Conservation (phyloP, 1,140 invertebrate species). For the Meloidogyne hapla region DNA sequence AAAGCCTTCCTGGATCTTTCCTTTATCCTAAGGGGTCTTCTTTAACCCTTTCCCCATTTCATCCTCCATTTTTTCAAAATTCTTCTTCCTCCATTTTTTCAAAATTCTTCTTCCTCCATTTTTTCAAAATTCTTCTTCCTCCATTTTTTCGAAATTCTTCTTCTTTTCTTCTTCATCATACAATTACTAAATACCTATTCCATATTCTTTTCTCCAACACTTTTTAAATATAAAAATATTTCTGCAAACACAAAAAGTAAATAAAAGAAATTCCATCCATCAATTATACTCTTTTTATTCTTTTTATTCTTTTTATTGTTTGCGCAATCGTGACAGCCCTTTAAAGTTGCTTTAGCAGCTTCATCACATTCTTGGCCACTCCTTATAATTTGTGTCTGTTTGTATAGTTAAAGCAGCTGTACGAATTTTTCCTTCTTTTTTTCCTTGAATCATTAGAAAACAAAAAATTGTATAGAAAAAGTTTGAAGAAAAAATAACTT, state of each 20-base stretch:
- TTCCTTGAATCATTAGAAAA: too few species aligned
- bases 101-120: too few species aligned
- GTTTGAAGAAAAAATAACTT: too few species aligned
- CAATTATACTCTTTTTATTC: background rate
- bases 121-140: too few species aligned
- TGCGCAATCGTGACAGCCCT: background rate
- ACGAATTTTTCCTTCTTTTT: background rate
- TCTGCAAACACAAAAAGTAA: background rate
- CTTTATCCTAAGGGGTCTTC: constrained; percentile 8
- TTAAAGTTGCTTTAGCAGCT: background rate
- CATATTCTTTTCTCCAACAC: background rate
- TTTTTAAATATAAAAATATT: background rate
- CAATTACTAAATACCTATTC: background rate
- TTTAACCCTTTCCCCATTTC: constrained; percentile 10
- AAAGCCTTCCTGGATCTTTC: too few species aligned
- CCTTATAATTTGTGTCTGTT: background rate
- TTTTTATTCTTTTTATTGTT: background rate
- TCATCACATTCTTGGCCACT: background rate
- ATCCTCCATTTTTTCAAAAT: background rate
- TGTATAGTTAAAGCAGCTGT: background rate
- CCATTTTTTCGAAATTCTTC: too few species aligned
- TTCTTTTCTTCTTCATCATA: too few species aligned
- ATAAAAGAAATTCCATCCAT: background rate
- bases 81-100: too few species aligned
- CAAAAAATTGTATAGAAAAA: too few species aligned